Base-by-base conservation (phyloP, 2,888 invertebrate genomes). In the Drosophila incognita region DNA sequence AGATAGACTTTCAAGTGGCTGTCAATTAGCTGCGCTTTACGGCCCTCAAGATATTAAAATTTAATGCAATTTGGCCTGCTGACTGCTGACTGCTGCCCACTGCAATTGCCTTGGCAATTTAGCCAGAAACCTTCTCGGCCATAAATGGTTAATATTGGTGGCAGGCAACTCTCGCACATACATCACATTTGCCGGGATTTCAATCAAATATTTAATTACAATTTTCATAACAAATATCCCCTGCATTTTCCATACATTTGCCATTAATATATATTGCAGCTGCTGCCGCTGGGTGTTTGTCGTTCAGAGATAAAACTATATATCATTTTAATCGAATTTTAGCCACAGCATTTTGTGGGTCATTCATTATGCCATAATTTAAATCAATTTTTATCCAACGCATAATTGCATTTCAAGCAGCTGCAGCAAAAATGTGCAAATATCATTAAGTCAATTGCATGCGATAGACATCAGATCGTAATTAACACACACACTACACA, bases 11-110 rank as follows among this genome's bases (percentile, higher is more conserved):
- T 57, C 63, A 46, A 46, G 46, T 31, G 67, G 71, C 75, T 76
- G 67, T 83, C 86, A 88, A 85, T 85, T 85, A 87, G 85, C 77
- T 65, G 62, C 42, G 63, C 71, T 74, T 64, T 67, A 77, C 56
- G 51, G 58, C 68, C 54, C 52, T n/a, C 63, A 33, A 38, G 21
- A 52, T 79, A 76, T 84, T 69, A 64, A 78, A 72, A 42, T 74
- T 69, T 63, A 63, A 68, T 78, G 70, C 75, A 71, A 54, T 54
- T 53, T 53, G 8, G 24, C 15, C 21, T 15, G 24, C 24, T 15
- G 13, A 15, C 46, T 42, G 33, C 33, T 33, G 33, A 4, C 33
- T 18, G 36, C 36, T 7, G 15, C 2, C 15, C 36, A 42, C 54
- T 36, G 62, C 59, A 60, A 38, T 51, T 54, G 40, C 15, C 40